Evolutionary conservation across 2,113 vertebrate species (phyloP), one percentile per base, ranked within the genome.

Genomic region (Eira barbara): DNA sequence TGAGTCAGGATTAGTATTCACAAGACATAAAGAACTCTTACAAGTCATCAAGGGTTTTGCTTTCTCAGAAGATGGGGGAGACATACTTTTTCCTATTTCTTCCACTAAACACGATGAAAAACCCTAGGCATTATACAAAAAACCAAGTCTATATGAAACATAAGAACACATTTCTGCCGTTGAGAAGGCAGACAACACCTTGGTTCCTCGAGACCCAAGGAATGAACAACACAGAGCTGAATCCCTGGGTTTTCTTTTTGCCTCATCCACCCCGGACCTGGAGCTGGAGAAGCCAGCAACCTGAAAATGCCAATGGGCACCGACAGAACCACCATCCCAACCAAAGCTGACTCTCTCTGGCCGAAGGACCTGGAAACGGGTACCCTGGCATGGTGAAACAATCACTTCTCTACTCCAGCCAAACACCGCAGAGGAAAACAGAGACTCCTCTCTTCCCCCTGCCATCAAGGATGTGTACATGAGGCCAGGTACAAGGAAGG

Each of bases 371-470:
- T 42, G 65, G 61, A 47, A 61, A 65, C 10, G 29, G 69, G 82
- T 23, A 7, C 13, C 55, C 29, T 42, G 23, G 18, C 17, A 81
- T 0, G 13, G 61, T 2, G 14, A 91, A 81, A 49, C 47, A 71
- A 14, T 47, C 8, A 10, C 21, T 31, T 34, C 34, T 76, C 34
- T 79, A 27, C 21, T 65, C 59, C 63, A 91, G 27, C 9, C 31
- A 61, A 73, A 25, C 42, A 34, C 12, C 39, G 59, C 34, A 57
- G 27, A 25, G n/a, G 15, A 79, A 79, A 80, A 84, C 0, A 1
- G 14, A 4, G n/a, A 55, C 15, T 17, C 47, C 2, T 7, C 8
- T 34, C 63, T 63, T 8, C 18, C 1, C 1, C 4, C 6, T 23
- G 57, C 57, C n/a, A 4, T 4, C 23, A 10, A 74, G 47, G 39